A percentile compares a stretch with the other conserved stretches of the same genome.
These are phyloP conservation scores for Ditylenchus dipsaci DNA, from an alignment of 1,140 invertebrate genomes.

Conservation along the genomic window DNA sequence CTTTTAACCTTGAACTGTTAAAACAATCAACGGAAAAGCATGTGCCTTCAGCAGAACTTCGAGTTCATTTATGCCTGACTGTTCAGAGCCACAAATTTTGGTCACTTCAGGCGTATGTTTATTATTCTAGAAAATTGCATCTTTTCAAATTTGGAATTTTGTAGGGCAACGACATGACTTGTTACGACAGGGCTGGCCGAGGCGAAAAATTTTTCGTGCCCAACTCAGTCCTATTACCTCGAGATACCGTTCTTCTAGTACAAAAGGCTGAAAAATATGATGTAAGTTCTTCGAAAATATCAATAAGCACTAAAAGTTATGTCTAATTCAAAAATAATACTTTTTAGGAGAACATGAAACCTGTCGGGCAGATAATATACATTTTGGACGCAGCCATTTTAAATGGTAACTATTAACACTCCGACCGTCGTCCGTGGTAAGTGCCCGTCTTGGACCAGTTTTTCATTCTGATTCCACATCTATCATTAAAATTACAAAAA, in stretches of 20 bases:
- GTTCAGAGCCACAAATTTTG: slow-evolving; percentile 12
- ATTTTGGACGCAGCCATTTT: slow-evolving; percentile 28
- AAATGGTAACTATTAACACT: slow-evolving; percentile 33
- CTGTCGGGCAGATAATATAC: slow-evolving; percentile 15
- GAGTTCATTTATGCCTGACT: background rate
- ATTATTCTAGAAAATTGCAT: background rate
- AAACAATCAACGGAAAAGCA: background rate
- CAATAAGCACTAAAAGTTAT: background rate
- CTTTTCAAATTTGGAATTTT: background rate
- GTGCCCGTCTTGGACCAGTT: too few species aligned
- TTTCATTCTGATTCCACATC: too few species aligned
- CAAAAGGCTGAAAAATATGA: slow-evolving; percentile 23
- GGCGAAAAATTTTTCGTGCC: slow-evolving; percentile 3
- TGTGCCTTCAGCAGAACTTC: slow-evolving; percentile 1
- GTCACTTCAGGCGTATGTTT: slow-evolving; percentile 6
- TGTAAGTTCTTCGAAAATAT: slow-evolving; percentile 5
- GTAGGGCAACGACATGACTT: background rate
- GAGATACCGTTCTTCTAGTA: slow-evolving; percentile 16
- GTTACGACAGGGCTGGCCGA: background rate
- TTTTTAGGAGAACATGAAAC: slow-evolving; percentile 28
- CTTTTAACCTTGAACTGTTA: slow-evolving; percentile 1
- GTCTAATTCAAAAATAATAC: background rate
- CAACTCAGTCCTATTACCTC: slow-evolving; percentile 5
- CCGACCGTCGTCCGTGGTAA: too few species aligned
- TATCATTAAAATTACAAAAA: too few species aligned